Evolutionary conservation across 2,113 vertebrate genomes (phyloP).

Genomic region (Rhinoderma darwinii): DNA sequence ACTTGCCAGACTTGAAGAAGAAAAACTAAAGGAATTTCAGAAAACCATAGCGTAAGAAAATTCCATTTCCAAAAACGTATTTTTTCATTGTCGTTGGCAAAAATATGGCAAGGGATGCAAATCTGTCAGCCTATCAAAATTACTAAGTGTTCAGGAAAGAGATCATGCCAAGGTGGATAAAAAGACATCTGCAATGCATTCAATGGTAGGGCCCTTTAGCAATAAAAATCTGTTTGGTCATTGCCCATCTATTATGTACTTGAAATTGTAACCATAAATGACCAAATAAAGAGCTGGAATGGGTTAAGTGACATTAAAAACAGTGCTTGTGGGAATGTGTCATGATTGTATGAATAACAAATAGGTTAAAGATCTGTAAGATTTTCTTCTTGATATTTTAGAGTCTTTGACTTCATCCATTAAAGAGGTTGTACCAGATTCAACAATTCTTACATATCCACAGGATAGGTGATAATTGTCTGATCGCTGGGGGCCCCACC

Average conservation of each 20-base stretch:
- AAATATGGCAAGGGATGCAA: slow-evolving; percentile 41
- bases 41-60: slow-evolving; percentile 3
- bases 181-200: slow-evolving; percentile 44
- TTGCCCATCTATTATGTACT: background rate
- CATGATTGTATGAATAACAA: background rate
- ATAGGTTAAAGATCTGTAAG: too few relatives aligned
- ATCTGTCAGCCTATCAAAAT: slow-evolving; percentile 46
- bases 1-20: slow-evolving; percentile 25
- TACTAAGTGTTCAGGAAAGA: background rate
- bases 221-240: background rate
- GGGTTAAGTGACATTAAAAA: background rate
- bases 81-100: slow-evolving; percentile 31
- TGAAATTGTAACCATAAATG: background rate
- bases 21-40: background rate
- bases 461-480: too few relatives aligned
- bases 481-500: too few relatives aligned
- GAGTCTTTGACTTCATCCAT: too few relatives aligned
- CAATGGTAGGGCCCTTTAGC: background rate
- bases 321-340: background rate
- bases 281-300: background rate
- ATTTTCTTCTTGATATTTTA: too few relatives aligned
- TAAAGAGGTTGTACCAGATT: too few relatives aligned
- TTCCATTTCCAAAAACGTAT: slow-evolving; percentile 27
- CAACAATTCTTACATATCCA: too few relatives aligned
- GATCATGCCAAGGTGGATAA: slow-evolving; percentile 22